Percentiles rank a stretch among this genome's conserved stretches.
phyloP scores from a whole-genome alignment of 2,888 invertebrate genomes.

The Acleris holmiana region DNA sequence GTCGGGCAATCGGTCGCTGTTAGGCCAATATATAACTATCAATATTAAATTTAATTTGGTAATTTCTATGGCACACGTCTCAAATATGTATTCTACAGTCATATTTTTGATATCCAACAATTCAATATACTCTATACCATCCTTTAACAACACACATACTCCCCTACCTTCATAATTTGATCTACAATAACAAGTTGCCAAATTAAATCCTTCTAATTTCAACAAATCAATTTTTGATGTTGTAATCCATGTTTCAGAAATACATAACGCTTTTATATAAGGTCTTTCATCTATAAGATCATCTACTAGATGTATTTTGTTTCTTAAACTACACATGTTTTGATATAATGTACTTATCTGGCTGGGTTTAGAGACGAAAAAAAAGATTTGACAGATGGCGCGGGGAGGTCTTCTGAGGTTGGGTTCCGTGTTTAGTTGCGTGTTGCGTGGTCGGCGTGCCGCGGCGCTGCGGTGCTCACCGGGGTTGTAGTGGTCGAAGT shows the following conservation, averaged over 20 bases:
- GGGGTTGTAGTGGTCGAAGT: too few relatives aligned
- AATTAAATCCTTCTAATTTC: constrained; percentile 27
- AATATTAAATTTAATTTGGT: constrained; percentile 34
- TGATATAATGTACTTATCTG: constrained; percentile 28
- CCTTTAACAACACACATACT: constrained; percentile 35
- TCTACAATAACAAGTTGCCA: constrained; percentile 36
- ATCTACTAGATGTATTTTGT: constrained; percentile 35
- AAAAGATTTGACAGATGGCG: too few relatives aligned
- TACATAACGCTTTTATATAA: constrained; percentile 33
- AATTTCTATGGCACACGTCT: constrained; percentile 38
- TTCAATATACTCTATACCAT: constrained; percentile 31
- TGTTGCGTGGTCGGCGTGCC: too few relatives aligned
- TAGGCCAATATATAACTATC: constrained; percentile 41
- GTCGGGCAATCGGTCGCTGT: too few relatives aligned
- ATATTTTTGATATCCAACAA: constrained; percentile 31
- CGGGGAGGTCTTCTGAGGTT: too few relatives aligned
- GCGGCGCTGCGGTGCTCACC: too few relatives aligned
- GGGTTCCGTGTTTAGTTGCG: too few relatives aligned
- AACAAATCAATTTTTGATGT: constrained; percentile 17
- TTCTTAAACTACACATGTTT: constrained; percentile 38
- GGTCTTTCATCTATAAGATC: constrained; percentile 36
- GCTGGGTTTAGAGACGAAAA: too few relatives aligned
- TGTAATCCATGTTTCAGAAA: constrained; percentile 38
- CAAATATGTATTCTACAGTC: constrained; percentile 39
- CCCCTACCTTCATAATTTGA: constrained; percentile 36